Conservation (phyloP, 2,113 vertebrate genomes). For the Physeter macrocephalus region DNA sequence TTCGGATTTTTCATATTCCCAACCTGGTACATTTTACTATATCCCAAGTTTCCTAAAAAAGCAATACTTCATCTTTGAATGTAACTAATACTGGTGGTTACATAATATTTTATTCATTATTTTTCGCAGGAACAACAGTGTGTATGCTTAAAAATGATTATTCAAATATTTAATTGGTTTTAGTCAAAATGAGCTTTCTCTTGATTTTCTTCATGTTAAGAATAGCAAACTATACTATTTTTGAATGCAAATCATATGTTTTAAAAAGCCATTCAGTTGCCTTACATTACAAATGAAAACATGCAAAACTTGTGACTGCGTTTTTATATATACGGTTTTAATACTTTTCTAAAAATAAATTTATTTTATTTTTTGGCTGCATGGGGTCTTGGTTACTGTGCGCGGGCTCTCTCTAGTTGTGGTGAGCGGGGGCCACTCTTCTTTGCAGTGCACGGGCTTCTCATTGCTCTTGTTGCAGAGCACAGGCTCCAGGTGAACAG, state of each 20-base stretch:
- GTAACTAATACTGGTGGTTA: not conserved
- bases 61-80: not conserved
- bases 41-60: not conserved
- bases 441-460: no score
- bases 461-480: no score
- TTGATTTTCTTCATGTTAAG: slow-evolving; percentile 1
- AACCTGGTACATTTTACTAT: not conserved
- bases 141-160: not conserved
- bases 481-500: no score
- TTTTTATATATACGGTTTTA: not conserved
- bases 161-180: slow-evolving; percentile 42
- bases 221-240: not conserved
- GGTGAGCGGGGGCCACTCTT: no score
- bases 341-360: not conserved
- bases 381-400: no score
- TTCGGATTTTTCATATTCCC: not conserved
- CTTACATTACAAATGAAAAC: not conserved
- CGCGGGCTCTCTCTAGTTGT: no score
- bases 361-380: no score
- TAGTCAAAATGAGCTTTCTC: not conserved
- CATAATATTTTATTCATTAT: not conserved
- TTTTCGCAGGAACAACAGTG: not conserved
- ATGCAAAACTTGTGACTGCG: not conserved
- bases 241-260: not conserved
- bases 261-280: not conserved